Percentiles rank a stretch among this genome's conserved stretches.
Evolutionary conservation across 2,797 vertebrate species (phyloP).

Genomic region (Esox lucius): DNA sequence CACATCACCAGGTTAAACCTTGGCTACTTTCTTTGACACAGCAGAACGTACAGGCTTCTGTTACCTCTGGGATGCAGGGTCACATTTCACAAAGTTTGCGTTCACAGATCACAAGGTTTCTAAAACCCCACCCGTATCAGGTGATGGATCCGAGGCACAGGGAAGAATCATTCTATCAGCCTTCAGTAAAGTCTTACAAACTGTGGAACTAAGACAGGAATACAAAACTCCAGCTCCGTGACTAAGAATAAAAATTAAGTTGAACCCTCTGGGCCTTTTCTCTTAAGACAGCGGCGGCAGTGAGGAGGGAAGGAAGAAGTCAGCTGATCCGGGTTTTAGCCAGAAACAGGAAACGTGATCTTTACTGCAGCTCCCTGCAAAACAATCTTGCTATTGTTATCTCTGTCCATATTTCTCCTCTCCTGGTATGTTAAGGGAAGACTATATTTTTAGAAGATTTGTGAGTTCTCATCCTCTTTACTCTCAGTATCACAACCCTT

Average conservation of each 20-base stretch:
- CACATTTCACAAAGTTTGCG: background rate
- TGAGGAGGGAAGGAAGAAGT: conserved; percentile 22
- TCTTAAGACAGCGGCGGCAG: background rate
- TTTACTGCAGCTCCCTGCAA: conserved; percentile 43
- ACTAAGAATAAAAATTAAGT: background rate
- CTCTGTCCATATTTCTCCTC: conserved; percentile 25
- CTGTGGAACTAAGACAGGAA: background rate
- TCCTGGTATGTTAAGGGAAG: background rate
- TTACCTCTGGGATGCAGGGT: conserved; percentile 41
- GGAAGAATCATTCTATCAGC: conserved; percentile 27
- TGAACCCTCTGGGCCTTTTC: background rate
- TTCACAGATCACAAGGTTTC: conserved; percentile 20
- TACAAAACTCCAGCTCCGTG: background rate
- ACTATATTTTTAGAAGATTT: background rate
- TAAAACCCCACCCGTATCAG: conserved; percentile 70
- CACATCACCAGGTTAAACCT: conserved; percentile 51
- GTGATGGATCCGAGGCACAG: conserved; percentile 69
- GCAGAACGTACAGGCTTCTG: conserved; percentile 45
- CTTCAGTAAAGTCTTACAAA: background rate
- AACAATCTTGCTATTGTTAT: conserved; percentile 62
- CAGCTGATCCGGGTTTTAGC: conserved; percentile 64
- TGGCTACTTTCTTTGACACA: conserved; percentile 63
- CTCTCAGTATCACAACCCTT: background rate
- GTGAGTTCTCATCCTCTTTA: background rate
- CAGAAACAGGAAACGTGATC: conserved; percentile 63